phyloP scores from a whole-genome alignment of 2,888 invertebrate species.

The Ferdinandea cuprea region DNA sequence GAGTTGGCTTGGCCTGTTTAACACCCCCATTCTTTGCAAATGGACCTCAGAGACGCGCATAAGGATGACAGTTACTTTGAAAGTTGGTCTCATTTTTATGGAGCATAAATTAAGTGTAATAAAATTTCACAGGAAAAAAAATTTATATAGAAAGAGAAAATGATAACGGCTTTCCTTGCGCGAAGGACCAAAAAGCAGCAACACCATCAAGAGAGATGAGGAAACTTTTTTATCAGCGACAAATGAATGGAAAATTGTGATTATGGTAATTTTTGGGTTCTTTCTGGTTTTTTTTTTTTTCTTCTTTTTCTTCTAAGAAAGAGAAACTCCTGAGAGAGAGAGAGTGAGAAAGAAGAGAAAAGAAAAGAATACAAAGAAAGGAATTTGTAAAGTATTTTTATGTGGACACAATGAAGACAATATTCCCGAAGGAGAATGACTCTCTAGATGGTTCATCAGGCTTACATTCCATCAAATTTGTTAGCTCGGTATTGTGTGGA shows the following conservation, averaged over 20 bases:
- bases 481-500: constrained; percentile 54
- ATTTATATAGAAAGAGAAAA: constrained; percentile 12
- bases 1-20: constrained; percentile 42
- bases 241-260: constrained; percentile 74
- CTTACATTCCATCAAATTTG: constrained; percentile 72
- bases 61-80: constrained; percentile 66
- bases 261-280: constrained; percentile 69
- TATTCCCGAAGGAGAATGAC: constrained; percentile 41
- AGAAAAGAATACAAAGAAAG: constrained; percentile 39
- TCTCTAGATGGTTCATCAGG: constrained; percentile 63
- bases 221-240: constrained; percentile 70
- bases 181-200: background rate
- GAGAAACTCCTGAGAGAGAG: background rate
- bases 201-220: constrained; percentile 35
- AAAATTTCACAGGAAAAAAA: constrained; percentile 66
- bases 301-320: background rate
- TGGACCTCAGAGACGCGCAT: constrained; percentile 47
- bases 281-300: too few relatives aligned
- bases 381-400: constrained; percentile 68
- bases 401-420: constrained; percentile 68
- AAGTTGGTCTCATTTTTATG: constrained; percentile 72
- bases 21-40: constrained; percentile 44
- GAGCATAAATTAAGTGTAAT: constrained; percentile 73
- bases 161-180: constrained; percentile 61
- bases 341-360: background rate